Base-by-base conservation (phyloP, 1,140 invertebrate genomes). In the Eurosta solidaginis region DNA sequence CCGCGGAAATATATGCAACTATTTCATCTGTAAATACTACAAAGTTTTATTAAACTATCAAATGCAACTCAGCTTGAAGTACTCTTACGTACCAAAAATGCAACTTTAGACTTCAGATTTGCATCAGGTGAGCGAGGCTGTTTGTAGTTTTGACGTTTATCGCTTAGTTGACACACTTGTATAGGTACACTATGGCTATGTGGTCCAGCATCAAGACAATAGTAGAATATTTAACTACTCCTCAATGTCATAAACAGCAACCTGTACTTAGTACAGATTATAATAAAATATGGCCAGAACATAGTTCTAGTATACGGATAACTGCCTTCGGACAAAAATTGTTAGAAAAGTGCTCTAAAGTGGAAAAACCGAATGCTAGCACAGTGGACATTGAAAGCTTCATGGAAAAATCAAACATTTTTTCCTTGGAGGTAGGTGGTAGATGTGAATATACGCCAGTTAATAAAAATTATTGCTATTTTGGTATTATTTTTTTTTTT, bases 391-490 rank as follows among this genome's bases (percentile, higher is more conserved):
- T 78, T 27, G 25, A 77, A 52, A 44, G 74, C 36, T 77, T 79
- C 33, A 78, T 79, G 12, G 17, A 68, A 17, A 77, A 75, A 9
- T 78, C 79, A 9, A 10, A 25, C n/a, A 47, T 49, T 17, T 79
- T 79, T 73, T 73, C 79, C 5, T 22, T 79, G 4, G 63, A 79
- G 36, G 79, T 79, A 12, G 12, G 79, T 78, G 14, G 44, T 29
- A 36, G 9, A 40, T 4, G 7, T 20, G 9, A 54, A 54, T 20
- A 22, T 20, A 25, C 25, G 1, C 10, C 2, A 29, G 20, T 40
- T 20, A 22, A 40, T 68, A 40, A 17, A 3, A 20, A 3, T 22
- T 17, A 14, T 17, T 49, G 47, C 49, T n/a, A 52, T 22, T 22
- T 7, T 17, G 22, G 20, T 9, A 54, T 25, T 20, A 68, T n/a